Conservation (phyloP, 1,140 invertebrate genomes). For the Centruroides sculpturatus region DNA sequence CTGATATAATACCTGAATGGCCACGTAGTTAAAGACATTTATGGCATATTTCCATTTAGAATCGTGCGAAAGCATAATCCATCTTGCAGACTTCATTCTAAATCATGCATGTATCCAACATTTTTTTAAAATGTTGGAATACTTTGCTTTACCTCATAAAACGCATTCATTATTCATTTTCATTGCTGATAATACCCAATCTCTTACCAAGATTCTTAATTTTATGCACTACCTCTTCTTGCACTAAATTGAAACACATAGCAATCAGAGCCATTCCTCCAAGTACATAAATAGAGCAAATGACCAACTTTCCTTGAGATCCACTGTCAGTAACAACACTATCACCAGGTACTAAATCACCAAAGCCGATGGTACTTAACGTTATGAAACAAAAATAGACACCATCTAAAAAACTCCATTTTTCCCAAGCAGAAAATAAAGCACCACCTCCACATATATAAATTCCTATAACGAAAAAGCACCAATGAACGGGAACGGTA, state of each 20-base stretch:
- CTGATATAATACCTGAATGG: too few species aligned
- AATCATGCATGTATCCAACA: too few species aligned
- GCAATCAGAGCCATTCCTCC: slow-evolving; percentile 92
- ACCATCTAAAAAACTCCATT: slow-evolving; percentile 28
- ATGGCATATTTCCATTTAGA: too few species aligned
- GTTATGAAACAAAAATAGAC: slow-evolving; percentile 18
- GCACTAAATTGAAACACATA: slow-evolving; percentile 95
- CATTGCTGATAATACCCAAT: neutral
- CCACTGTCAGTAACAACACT: slow-evolving; percentile 27
- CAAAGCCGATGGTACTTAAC: slow-evolving; percentile 47
- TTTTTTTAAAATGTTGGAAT: too few species aligned
- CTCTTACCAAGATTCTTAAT: slow-evolving; percentile 26
- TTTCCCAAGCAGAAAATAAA: slow-evolving; percentile 28
- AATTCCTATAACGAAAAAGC: slow-evolving; percentile 12
- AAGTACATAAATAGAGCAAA: slow-evolving; percentile 43
- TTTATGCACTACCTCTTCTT: slow-evolving; percentile 78
- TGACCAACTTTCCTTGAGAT: slow-evolving; percentile 34
- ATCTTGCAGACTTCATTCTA: too few species aligned
- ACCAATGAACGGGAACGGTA: slow-evolving; percentile 16
- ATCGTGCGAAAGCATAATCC: too few species aligned
- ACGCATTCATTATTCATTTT: neutral
- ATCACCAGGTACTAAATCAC: slow-evolving; percentile 44
- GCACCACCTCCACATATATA: slow-evolving; percentile 25
- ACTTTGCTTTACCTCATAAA: too few species aligned
- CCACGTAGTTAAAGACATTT: too few species aligned